Evolutionary conservation across 2,113 vertebrate genomes (phyloP).

Genomic region (Pogona vitticeps): DNA sequence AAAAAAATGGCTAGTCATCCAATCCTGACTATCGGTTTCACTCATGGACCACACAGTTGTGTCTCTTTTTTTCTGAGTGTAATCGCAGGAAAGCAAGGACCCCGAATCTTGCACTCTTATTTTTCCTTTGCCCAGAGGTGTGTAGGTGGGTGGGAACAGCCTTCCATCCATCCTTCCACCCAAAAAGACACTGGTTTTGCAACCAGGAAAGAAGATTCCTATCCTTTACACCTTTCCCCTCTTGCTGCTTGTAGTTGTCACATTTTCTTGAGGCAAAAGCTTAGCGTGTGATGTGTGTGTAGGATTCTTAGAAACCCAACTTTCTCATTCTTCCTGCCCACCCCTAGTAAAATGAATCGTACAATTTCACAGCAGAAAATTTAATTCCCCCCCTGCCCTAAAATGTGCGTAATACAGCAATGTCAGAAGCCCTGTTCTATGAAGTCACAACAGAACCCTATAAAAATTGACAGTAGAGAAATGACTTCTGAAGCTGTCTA

Average conservation of each 20-base stretch:
- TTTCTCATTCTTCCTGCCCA: no score
- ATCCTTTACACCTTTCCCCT: background rate
- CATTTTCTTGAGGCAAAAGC: background rate
- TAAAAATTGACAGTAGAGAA: background rate
- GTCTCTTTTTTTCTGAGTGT: no score
- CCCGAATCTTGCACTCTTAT: background rate
- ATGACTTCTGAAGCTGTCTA: slow-evolving; percentile 23
- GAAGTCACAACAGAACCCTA: background rate
- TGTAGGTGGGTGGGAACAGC: background rate
- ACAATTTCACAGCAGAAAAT: background rate
- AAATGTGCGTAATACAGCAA: background rate
- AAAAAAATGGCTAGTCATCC: no score
- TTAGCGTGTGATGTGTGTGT: no score
- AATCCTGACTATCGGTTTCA: no score
- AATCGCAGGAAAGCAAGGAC: background rate
- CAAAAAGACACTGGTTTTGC: background rate
- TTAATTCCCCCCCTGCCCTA: background rate
- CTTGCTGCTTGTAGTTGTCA: background rate
- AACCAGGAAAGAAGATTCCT: background rate
- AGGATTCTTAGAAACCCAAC: background rate
- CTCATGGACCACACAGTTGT: no score
- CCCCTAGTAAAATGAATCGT: background rate
- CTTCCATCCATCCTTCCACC: no score
- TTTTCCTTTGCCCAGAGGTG: background rate
- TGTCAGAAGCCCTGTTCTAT: background rate